A percentile compares a stretch with the other conserved stretches of the same genome.
phyloP scores from a whole-genome alignment of 2,888 invertebrate species.

The Agonum fuliginosum region DNA sequence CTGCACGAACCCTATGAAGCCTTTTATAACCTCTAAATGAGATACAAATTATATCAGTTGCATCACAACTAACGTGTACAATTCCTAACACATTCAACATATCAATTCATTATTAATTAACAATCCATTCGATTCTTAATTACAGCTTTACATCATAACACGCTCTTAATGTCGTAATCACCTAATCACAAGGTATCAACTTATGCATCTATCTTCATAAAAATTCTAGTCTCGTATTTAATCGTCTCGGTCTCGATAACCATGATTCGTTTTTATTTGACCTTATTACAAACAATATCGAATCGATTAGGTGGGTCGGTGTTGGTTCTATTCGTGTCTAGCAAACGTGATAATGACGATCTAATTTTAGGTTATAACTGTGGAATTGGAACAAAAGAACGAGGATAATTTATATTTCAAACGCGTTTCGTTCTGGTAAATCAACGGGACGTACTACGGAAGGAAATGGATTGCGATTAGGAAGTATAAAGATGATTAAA shows the following conservation, averaged over 20 bases:
- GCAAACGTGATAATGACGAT: conserved; percentile 51
- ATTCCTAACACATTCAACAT: neutral
- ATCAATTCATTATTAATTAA: conserved; percentile 36
- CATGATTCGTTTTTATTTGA: conserved; percentile 26
- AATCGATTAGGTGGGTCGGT: conserved; percentile 35
- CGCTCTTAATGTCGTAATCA: conserved; percentile 6
- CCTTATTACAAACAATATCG: conserved; percentile 41
- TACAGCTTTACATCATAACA: neutral
- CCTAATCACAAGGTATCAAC: neutral
- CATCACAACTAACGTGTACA: conserved; percentile 9
- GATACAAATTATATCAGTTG: conserved; percentile 20
- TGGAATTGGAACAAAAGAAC: conserved; percentile 48
- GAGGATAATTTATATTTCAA: conserved; percentile 43
- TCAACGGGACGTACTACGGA: conserved; percentile 18
- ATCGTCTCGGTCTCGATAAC: neutral
- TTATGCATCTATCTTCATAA: conserved; percentile 23
- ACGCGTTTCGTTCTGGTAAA: conserved; percentile 31
- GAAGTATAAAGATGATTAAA: neutral
- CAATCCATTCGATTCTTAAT: conserved; percentile 27
- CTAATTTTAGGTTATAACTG: conserved; percentile 50
- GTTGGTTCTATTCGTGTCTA: conserved; percentile 31
- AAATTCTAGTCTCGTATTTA: conserved; percentile 26
- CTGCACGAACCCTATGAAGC: no score
- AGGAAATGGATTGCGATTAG: neutral
- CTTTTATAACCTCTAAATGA: neutral